Conservation (phyloP, 1,140 invertebrate species). For the Cyrtorhinus lividipennis region DNA sequence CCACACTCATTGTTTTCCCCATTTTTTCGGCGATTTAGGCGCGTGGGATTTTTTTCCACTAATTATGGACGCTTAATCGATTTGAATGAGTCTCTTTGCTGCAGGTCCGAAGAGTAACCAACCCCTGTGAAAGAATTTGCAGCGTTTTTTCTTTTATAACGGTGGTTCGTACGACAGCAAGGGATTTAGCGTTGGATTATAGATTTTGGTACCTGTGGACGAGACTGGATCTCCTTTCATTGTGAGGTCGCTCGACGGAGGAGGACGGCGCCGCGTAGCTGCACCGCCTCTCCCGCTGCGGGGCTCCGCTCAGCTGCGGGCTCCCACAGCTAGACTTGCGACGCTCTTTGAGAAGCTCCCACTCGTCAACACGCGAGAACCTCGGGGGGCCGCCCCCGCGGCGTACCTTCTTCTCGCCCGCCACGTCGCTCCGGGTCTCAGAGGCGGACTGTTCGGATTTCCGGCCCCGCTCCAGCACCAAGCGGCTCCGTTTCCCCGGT, state of each 20-base stretch:
- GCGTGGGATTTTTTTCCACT: too few species aligned
- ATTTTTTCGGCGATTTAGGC: too few species aligned
- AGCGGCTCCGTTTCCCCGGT: too few species aligned
- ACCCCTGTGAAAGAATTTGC: too few species aligned
- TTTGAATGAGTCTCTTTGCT: too few species aligned
- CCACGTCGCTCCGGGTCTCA: background rate
- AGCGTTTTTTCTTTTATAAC: too few species aligned
- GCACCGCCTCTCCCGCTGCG: constrained; percentile 23
- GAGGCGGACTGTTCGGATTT: background rate
- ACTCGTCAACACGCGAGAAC: constrained; percentile 4
- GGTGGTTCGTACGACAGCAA: background rate
- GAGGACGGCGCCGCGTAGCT: constrained; percentile 24
- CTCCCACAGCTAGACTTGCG: constrained; percentile 27
- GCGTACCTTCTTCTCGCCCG: background rate
- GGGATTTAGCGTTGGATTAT: background rate
- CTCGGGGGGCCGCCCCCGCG: background rate
- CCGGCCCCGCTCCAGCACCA: background rate
- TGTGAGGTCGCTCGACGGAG: constrained; percentile 19
- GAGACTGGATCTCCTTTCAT: constrained; percentile 28
- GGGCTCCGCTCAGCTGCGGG: constrained; percentile 10
- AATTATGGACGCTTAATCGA: too few species aligned
- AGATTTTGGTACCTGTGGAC: constrained; percentile 28
- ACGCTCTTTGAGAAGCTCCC: constrained; percentile 23
- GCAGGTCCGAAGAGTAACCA: too few species aligned
- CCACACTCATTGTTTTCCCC: too few species aligned